A percentile compares a stretch with the other conserved stretches of the same genome.
Evolutionary conservation across 2,888 invertebrate genomes (phyloP).

Genomic region (Gonocerus acuteangulatus): DNA sequence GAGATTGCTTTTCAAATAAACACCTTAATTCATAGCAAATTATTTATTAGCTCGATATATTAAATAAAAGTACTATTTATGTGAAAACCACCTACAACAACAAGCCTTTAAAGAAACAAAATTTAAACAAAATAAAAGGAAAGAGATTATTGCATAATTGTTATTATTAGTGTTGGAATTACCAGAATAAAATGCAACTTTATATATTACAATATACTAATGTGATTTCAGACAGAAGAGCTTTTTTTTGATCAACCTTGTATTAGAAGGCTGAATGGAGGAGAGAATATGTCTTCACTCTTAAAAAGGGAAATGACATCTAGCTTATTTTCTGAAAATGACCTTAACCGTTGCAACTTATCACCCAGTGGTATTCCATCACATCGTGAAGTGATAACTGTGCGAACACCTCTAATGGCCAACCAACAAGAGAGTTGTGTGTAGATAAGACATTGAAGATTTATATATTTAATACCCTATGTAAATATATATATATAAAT

Average conservation of each 20-base stretch:
- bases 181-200: too few species aligned
- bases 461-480: not conserved
- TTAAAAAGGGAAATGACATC: slow-evolving; percentile 17
- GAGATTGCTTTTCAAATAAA: too few species aligned
- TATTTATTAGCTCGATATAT: too few species aligned
- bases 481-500: not conserved
- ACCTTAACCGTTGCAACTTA: slow-evolving; percentile 42
- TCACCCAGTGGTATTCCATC: slow-evolving; percentile 30
- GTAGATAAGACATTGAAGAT: slow-evolving; percentile 43
- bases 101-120: too few species aligned
- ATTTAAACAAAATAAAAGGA: too few species aligned
- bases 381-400: slow-evolving; percentile 59
- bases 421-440: slow-evolving; percentile 64
- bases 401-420: slow-evolving; percentile 61
- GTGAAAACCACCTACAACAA: too few species aligned
- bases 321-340: slow-evolving; percentile 17
- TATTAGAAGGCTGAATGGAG: slow-evolving; percentile 1
- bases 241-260: slow-evolving; percentile 1
- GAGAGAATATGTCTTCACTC: slow-evolving; percentile 2
- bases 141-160: too few species aligned
- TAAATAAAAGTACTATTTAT: too few species aligned
- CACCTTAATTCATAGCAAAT: too few species aligned
- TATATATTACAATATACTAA: too few species aligned
- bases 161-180: too few species aligned
- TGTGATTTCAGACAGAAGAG: slow-evolving; percentile 6